phyloP scores from a whole-genome alignment of 2,113 vertebrate genomes.

The Chaetops frenatus region DNA sequence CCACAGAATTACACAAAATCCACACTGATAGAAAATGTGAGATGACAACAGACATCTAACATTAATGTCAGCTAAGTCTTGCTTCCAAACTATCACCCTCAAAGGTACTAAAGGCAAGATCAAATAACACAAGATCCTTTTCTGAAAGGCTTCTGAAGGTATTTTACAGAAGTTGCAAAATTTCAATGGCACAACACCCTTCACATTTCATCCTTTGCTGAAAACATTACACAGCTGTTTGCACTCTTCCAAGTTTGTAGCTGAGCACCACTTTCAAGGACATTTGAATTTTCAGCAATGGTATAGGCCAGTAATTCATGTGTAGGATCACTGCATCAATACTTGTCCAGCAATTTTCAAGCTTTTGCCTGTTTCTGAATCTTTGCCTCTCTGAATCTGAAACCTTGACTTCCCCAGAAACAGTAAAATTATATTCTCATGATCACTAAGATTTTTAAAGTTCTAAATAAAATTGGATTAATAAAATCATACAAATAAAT shows the following conservation, averaged over 20 bases:
- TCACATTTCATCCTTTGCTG: background rate
- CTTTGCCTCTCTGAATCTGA: background rate
- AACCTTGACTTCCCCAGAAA: background rate
- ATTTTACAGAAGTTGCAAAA: background rate
- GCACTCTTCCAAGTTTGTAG: background rate
- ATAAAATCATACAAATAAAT: accelerated
- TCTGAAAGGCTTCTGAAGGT: background rate
- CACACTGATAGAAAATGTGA: background rate
- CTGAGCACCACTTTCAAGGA: background rate
- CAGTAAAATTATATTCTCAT: background rate
- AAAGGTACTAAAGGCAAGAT: background rate
- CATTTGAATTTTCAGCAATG: background rate
- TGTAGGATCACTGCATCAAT: background rate
- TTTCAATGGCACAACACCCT: background rate
- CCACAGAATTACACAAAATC: background rate
- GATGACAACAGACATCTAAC: background rate
- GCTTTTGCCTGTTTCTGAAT: background rate
- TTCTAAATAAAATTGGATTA: background rate
- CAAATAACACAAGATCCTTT: background rate
- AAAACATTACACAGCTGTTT: background rate
- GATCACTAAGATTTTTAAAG: background rate
- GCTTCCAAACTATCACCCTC: background rate
- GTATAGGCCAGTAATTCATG: background rate
- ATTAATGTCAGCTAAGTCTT: background rate
- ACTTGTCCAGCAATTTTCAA: background rate